Conservation (phyloP, 2,888 invertebrate species). For the Agriotes lineatus region DNA sequence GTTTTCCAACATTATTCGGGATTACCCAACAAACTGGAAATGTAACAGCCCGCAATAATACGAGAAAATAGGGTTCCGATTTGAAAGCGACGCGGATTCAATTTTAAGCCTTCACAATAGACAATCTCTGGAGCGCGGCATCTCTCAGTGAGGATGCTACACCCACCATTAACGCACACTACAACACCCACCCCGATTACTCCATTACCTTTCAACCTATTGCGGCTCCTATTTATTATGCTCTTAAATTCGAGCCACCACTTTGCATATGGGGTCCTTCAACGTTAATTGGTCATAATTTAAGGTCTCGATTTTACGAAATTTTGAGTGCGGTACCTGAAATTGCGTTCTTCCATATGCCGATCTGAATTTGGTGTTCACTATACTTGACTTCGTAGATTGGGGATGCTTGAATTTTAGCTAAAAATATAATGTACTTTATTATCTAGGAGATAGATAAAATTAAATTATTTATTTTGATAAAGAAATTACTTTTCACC, state of each 20-base stretch:
- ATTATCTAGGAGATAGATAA: too few relatives aligned
- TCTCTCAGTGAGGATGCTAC: constrained; percentile 53
- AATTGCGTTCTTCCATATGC: too few relatives aligned
- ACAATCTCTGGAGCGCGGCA: constrained; percentile 57
- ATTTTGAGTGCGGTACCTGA: background rate
- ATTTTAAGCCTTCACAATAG: constrained; percentile 57
- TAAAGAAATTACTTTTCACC: too few relatives aligned
- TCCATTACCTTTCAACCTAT: constrained; percentile 44
- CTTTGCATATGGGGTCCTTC: constrained; percentile 28
- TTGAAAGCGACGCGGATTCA: constrained; percentile 56
- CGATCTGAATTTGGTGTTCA: too few relatives aligned
- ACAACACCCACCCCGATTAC: constrained; percentile 51
- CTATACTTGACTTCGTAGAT: too few relatives aligned
- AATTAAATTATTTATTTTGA: too few relatives aligned
- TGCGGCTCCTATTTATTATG: constrained; percentile 38
- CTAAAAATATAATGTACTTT: too few relatives aligned
- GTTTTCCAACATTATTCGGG: background rate
- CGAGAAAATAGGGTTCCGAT: constrained; percentile 49
- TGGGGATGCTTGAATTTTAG: too few relatives aligned
- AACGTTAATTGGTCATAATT: constrained; percentile 20
- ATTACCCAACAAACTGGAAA: background rate
- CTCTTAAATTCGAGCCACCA: constrained; percentile 37
- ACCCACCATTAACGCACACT: constrained; percentile 51
- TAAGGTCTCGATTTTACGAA: background rate
- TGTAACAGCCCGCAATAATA: constrained; percentile 42